A percentile compares a stretch with the other conserved stretches of the same genome.
Conservation (phyloP, 1,140 invertebrate species). For the Ditylenchus dipsaci region DNA sequence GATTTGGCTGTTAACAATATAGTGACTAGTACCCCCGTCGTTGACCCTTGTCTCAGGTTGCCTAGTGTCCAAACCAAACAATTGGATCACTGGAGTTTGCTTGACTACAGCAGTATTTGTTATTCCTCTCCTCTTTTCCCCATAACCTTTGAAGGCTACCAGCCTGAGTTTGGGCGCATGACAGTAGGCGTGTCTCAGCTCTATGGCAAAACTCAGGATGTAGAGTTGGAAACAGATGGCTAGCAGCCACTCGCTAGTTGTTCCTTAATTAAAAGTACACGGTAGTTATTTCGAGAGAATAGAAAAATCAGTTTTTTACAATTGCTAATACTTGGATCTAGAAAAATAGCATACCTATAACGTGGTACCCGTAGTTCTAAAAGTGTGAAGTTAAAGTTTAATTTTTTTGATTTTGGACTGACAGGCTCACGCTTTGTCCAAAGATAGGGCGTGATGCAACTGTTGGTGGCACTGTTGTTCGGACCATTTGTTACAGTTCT, state of each 20-base stretch:
- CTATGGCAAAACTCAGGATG: slow-evolving; percentile 58
- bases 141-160: slow-evolving; percentile 15
- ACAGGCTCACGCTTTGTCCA: too few relatives aligned
- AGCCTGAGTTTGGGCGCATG: slow-evolving; percentile 48
- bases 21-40: too few relatives aligned
- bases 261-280: slow-evolving; percentile 43
- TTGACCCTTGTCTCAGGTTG: too few relatives aligned
- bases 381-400: not conserved
- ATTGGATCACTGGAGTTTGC: too few relatives aligned
- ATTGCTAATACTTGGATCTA: not conserved
- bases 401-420: too few relatives aligned
- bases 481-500: too few relatives aligned
- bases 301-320: not conserved
- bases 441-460: too few relatives aligned
- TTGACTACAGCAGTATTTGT: not conserved
- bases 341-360: not conserved
- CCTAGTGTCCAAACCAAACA: too few relatives aligned
- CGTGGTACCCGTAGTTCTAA: not conserved
- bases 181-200: slow-evolving; percentile 18
- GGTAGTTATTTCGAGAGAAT: too few relatives aligned
- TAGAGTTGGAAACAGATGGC: slow-evolving; percentile 59
- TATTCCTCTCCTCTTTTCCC: not conserved
- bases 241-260: slow-evolving; percentile 59
- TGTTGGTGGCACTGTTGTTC: too few relatives aligned
- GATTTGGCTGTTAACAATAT: too few relatives aligned